Evolutionary conservation across 2,888 invertebrate genomes (phyloP).

Genomic region (Aphidius colemani): DNA sequence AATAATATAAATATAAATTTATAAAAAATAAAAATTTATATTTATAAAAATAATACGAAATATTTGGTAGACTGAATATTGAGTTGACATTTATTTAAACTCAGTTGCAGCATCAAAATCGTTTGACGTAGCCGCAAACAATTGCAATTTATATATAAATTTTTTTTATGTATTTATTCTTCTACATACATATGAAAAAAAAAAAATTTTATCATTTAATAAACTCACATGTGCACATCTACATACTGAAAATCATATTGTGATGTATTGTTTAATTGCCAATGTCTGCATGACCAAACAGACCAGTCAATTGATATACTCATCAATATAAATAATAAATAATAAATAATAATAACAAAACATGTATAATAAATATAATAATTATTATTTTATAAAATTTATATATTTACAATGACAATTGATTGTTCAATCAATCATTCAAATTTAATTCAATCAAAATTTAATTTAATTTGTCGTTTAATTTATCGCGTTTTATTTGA

Average conservation of each 20-base stretch:
- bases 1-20: too few species aligned
- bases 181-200: background rate
- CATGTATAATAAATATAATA: background rate
- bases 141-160: too few species aligned
- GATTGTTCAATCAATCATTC: background rate
- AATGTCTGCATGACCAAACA: conserved; percentile 29
- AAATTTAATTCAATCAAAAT: too few species aligned
- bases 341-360: background rate
- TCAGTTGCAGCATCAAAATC: background rate
- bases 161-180: too few species aligned
- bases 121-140: background rate
- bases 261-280: conserved; percentile 22
- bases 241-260: background rate
- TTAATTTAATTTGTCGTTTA: too few species aligned
- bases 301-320: conserved; percentile 35
- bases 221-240: background rate
- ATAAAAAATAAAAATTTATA: too few species aligned
- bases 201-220: background rate
- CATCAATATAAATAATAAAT: too few species aligned
- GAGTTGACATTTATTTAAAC: background rate
- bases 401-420: background rate
- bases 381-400: too few species aligned
- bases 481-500: background rate
- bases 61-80: background rate
- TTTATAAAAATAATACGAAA: too few species aligned